phyloP scores from a whole-genome alignment of 2,113 vertebrate genomes.

The Anoura caudifer region DNA sequence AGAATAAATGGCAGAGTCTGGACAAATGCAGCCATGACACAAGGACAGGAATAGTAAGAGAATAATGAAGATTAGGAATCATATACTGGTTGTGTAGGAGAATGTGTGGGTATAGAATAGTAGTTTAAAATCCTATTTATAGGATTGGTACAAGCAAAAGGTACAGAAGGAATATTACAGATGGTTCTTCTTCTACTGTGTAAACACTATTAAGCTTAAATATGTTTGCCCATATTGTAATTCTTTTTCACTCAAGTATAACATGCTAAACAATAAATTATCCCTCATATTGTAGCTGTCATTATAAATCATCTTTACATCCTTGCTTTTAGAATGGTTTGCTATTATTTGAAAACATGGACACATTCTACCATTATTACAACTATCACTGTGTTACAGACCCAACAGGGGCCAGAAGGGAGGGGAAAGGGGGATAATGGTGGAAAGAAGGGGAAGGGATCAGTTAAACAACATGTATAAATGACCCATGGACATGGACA shows the following conservation, averaged over 20 bases:
- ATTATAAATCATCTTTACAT: constrained; percentile 53
- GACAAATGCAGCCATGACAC: neutral
- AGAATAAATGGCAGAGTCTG: neutral
- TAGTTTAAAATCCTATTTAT: constrained; percentile 11
- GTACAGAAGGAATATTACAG: constrained; percentile 20
- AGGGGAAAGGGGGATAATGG: too few relatives aligned
- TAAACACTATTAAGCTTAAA: constrained; percentile 53
- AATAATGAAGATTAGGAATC: neutral
- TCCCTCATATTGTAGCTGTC: constrained; percentile 47
- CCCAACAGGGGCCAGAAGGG: too few relatives aligned
- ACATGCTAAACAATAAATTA: constrained; percentile 60
- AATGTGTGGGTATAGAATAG: neutral
- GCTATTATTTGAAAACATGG: constrained; percentile 48
- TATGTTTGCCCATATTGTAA: constrained; percentile 35
- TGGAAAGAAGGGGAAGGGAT: too few relatives aligned
- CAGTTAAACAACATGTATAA: too few relatives aligned
- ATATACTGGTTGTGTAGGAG: neutral
- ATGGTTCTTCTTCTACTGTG: constrained; percentile 15
- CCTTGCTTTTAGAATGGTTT: constrained; percentile 41
- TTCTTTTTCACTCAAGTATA: constrained; percentile 35
- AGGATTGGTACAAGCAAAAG: constrained; percentile 10
- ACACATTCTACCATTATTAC: neutral
- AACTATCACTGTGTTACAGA: neutral
- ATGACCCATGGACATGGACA: too few relatives aligned
- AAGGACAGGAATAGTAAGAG: neutral